These are phyloP conservation scores for Calcarius lapponicus DNA, from an alignment of 2,797 vertebrate species.

Conservation along the genomic window DNA sequence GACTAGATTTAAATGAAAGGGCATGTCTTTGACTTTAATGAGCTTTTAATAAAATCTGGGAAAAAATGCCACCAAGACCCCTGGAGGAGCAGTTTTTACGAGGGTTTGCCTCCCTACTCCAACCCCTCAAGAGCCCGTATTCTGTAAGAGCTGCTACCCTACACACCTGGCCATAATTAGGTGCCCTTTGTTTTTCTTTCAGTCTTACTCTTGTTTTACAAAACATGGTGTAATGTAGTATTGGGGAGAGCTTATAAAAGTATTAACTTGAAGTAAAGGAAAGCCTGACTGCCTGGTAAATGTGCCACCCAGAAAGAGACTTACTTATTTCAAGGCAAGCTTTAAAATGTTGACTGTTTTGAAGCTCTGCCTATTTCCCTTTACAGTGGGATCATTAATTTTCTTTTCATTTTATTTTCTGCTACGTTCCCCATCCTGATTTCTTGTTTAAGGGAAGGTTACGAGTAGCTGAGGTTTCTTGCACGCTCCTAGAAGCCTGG, in stretches of 20 bases:
- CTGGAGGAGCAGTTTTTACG: slow-evolving; percentile 7
- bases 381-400: neutral
- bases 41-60: slow-evolving; percentile 38
- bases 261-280: neutral
- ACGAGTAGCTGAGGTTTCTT: neutral
- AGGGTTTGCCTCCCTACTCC: neutral
- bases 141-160: neutral
- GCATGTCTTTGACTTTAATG: slow-evolving; percentile 17
- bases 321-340: neutral
- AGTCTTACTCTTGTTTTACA: slow-evolving; percentile 13
- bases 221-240: slow-evolving; percentile 10
- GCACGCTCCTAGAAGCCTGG: neutral
- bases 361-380: neutral
- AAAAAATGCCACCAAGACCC: neutral
- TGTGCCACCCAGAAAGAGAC: slow-evolving; percentile 12
- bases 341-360: neutral
- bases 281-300: neutral
- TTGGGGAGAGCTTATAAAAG: slow-evolving; percentile 2
- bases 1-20: slow-evolving; percentile 34
- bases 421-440: neutral
- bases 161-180: slow-evolving; percentile 53
- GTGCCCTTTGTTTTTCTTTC: slow-evolving; percentile 46
- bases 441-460: neutral
- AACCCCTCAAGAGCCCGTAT: neutral
- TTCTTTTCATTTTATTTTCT: neutral